A percentile compares a stretch with the other conserved stretches of the same genome.
Conservation (phyloP, 2,113 vertebrate genomes). For the Sinosuthora webbiana region DNA sequence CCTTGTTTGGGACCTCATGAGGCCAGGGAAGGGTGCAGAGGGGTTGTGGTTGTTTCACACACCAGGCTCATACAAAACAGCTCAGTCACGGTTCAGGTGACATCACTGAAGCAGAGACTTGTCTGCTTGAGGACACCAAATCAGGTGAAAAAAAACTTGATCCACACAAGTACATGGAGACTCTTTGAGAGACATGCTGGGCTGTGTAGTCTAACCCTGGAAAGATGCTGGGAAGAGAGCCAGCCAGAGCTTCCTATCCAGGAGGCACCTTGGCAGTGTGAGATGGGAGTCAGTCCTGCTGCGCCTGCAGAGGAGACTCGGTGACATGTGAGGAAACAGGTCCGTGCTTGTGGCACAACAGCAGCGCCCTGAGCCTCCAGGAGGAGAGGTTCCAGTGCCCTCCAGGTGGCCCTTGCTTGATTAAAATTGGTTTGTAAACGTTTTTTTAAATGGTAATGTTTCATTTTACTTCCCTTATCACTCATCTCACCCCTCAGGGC, state of each 20-base stretch:
- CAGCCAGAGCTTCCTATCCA: not conserved
- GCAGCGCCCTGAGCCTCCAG: not conserved
- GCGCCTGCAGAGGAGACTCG: not conserved
- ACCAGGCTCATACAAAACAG: not conserved
- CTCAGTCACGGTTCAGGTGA: not conserved
- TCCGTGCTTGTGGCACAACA: not conserved
- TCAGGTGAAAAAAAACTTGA: not conserved
- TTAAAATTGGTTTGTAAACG: not conserved
- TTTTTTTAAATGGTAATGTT: not conserved
- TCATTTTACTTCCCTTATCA: not conserved
- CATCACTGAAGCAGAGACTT: not conserved
- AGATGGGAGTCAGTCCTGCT: not conserved
- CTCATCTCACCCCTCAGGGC: not conserved
- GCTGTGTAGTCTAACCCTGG: not conserved
- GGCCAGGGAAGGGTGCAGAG: not conserved
- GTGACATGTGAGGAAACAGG: not conserved
- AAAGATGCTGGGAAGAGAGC: not conserved
- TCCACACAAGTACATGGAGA: not conserved
- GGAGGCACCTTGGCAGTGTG: not conserved
- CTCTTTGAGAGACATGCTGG: not conserved
- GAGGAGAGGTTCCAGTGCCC: not conserved
- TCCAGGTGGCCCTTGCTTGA: fast-evolving
- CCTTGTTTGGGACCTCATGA: not conserved
- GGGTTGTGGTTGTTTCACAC: not conserved
- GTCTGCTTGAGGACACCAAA: not conserved